A percentile compares a stretch with the other conserved stretches of the same genome.
phyloP scores from a whole-genome alignment of 2,888 invertebrate genomes.

The Poecilobothrus nobilitatus region DNA sequence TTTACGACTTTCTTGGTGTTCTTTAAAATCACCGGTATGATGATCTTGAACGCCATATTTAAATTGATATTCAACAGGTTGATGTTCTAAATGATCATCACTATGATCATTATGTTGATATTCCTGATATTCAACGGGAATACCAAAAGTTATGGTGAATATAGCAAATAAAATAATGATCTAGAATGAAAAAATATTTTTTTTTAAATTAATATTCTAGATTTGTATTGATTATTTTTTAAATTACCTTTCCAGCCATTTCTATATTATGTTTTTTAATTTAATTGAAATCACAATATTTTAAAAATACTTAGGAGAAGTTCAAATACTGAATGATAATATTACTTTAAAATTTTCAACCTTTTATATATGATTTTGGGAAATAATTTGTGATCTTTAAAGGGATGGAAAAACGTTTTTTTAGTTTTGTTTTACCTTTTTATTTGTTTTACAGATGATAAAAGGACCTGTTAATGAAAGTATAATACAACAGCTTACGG shows the following conservation, averaged over 20 bases:
- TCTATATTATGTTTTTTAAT: background rate
- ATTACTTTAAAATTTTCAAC: background rate
- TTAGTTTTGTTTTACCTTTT: background rate
- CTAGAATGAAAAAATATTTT: background rate
- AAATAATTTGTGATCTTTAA: background rate
- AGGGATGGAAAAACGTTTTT: background rate
- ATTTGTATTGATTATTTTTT: background rate
- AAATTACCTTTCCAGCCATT: background rate
- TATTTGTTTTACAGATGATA: background rate
- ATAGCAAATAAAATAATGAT: background rate
- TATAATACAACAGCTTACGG: too few relatives aligned
- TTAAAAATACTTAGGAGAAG: background rate
- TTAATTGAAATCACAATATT: background rate
- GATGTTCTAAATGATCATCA: background rate
- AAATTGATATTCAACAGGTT: slow-evolving; percentile 37
- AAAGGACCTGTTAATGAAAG: too few relatives aligned
- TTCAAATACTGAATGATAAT: background rate
- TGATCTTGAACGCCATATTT: slow-evolving; percentile 44
- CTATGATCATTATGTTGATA: background rate
- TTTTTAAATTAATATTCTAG: background rate
- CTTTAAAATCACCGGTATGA: slow-evolving; percentile 46
- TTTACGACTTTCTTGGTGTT: slow-evolving; percentile 22
- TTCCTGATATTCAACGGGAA: background rate
- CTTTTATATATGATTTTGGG: background rate
- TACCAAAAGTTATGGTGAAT: background rate